Evolutionary conservation across 2,888 invertebrate species (phyloP).

Genomic region (Aphodius sticticus): DNA sequence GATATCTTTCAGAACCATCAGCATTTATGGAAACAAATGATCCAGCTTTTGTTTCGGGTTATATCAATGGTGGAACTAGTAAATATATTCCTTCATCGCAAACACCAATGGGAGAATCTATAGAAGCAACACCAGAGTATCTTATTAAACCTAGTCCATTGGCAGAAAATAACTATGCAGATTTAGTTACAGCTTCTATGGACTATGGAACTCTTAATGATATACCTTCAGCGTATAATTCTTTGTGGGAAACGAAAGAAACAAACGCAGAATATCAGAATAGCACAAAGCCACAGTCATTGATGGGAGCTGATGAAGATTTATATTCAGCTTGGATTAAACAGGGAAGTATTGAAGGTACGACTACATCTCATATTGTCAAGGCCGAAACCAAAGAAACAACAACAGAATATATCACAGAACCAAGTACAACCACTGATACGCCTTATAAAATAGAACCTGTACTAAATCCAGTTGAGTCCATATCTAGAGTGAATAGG

Average conservation of each 20-base stretch:
- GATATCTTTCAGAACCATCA: not conserved
- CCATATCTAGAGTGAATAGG: not conserved
- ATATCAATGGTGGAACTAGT: not conserved
- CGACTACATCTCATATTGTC: no score
- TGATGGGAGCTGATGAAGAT: not conserved
- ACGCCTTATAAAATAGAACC: not conserved
- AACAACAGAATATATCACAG: not conserved
- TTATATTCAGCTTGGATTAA: no score
- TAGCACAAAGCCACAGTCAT: not conserved
- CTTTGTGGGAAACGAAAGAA: not conserved
- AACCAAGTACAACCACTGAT: not conserved
- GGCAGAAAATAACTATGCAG: not conserved
- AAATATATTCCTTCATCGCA: not conserved
- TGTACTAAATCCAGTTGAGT: not conserved
- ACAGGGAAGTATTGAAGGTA: no score
- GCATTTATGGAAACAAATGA: not conserved
- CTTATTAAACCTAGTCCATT: not conserved
- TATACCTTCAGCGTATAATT: not conserved
- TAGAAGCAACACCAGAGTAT: not conserved
- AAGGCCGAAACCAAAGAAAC: not conserved
- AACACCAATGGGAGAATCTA: not conserved
- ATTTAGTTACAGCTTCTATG: not conserved
- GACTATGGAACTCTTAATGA: not conserved
- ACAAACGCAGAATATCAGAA: not conserved
- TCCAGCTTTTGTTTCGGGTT: not conserved